Conservation (phyloP, 2,797 vertebrate species). For the Typhlichthys eigenmanni region DNA sequence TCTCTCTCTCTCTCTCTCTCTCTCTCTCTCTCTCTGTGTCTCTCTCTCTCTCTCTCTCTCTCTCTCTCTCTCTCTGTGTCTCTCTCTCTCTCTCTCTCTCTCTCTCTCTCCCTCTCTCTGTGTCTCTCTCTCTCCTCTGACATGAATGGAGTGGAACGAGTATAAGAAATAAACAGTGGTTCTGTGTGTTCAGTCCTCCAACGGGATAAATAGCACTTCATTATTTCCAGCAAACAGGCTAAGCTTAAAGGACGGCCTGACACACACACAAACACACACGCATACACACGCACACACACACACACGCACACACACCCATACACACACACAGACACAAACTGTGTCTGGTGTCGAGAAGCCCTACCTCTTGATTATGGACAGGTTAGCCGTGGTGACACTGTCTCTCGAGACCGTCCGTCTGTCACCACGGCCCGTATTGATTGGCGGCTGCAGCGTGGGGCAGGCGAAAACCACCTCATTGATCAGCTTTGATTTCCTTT, state of each 20-base stretch:
- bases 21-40: too few relatives aligned
- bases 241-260: not conserved
- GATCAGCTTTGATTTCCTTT: constrained; percentile 74
- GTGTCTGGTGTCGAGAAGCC: constrained; percentile 31
- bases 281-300: not conserved
- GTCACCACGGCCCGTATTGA: constrained; percentile 49
- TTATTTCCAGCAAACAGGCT: not conserved
- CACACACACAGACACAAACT: not conserved
- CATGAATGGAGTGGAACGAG: too few relatives aligned
- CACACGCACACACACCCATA: not conserved
- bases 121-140: not conserved
- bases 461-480: constrained; percentile 56
- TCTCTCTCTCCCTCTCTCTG: not conserved
- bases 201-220: constrained; percentile 22
- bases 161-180: not conserved
- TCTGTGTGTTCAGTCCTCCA: not conserved
- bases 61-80: too few relatives aligned
- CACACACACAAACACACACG: too few relatives aligned
- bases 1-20: too few relatives aligned
- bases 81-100: not conserved
- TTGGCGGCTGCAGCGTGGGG: constrained; percentile 35
- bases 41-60: too few relatives aligned
- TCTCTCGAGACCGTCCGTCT: constrained; percentile 39
- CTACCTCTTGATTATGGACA: constrained; percentile 48
- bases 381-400: constrained; percentile 40